These are phyloP conservation scores for Drosophila demipolita DNA, from an alignment of 2,888 invertebrate genomes.

Conservation along the genomic window DNA sequence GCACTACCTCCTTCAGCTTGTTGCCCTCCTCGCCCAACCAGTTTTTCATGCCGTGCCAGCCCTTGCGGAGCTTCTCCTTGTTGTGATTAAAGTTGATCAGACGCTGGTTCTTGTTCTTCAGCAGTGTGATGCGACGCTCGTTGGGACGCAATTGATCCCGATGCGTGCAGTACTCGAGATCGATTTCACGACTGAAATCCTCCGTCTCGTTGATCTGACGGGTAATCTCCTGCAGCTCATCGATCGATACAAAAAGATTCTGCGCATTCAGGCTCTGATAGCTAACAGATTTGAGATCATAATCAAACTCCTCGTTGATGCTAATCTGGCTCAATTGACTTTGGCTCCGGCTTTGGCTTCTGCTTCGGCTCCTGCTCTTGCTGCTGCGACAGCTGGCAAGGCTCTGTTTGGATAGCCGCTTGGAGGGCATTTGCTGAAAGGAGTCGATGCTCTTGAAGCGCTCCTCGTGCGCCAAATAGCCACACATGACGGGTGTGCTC, in stretches of 20 bases:
- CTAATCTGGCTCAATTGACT: conserved; percentile 45
- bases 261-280: conserved; percentile 84
- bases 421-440: conserved; percentile 46
- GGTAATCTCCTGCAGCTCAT: conserved; percentile 84
- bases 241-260: conserved; percentile 84
- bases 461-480: conserved; percentile 63
- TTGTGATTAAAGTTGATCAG: conserved; percentile 83
- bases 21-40: conserved; percentile 85
- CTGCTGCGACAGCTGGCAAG: conserved; percentile 63
- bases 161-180: conserved; percentile 84
- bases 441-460: conserved; percentile 82
- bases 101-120: conserved; percentile 84
- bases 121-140: conserved; percentile 83
- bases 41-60: conserved; percentile 84
- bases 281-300: conserved; percentile 84
- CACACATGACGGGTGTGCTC: conserved; percentile 13
- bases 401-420: conserved; percentile 76
- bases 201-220: conserved; percentile 84
- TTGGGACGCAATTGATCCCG: conserved; percentile 84
- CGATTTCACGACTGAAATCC: conserved; percentile 83
- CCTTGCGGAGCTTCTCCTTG: conserved; percentile 83
- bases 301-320: conserved; percentile 81
- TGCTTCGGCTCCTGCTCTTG: conserved; percentile 30
- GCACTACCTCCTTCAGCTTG: conserved; percentile 83
- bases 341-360: conserved; percentile 20